A percentile compares a stretch with the other conserved stretches of the same genome.
phyloP scores from a whole-genome alignment of 2,888 invertebrate species.

The Meiosimyza decipiens region DNA sequence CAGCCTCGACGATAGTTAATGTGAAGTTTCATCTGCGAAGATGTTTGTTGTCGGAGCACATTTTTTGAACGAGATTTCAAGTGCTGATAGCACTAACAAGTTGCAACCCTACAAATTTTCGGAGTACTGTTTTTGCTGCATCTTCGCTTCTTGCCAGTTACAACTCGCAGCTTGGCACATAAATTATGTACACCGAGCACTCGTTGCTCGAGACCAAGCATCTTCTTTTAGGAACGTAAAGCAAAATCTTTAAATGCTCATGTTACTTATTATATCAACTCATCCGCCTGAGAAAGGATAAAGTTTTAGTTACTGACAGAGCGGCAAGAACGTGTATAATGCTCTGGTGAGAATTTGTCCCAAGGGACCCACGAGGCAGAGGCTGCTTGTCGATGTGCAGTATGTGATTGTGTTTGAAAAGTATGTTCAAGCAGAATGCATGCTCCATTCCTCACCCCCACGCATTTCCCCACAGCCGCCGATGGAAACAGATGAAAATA shows the following conservation, averaged over 20 bases:
- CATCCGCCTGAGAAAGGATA: conserved; percentile 13
- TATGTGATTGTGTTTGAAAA: no score
- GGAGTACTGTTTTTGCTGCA: no score
- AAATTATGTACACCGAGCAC: conserved; percentile 1
- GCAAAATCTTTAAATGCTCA: conserved; percentile 10
- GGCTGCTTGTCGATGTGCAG: no score
- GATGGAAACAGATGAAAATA: conserved; percentile 2
- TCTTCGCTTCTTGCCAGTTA: no score
- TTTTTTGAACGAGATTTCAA: no score
- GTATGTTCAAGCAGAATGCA: not conserved
- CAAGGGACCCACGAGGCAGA: not conserved
- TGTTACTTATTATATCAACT: conserved; percentile 22
- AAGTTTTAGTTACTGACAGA: conserved; percentile 23
- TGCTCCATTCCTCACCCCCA: no score
- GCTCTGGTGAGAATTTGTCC: conserved; percentile 7
- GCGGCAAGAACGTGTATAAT: not conserved
- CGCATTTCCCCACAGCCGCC: no score
- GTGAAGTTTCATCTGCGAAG: no score
- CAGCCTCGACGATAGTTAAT: no score
- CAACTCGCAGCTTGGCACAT: not conserved
- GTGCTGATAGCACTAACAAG: no score
- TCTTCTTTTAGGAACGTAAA: not conserved
- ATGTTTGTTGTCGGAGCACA: no score
- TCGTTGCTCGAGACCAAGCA: not conserved
- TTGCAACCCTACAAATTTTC: no score